Conservation (phyloP, 2,113 vertebrate species). For the Brevimyrus niger region DNA sequence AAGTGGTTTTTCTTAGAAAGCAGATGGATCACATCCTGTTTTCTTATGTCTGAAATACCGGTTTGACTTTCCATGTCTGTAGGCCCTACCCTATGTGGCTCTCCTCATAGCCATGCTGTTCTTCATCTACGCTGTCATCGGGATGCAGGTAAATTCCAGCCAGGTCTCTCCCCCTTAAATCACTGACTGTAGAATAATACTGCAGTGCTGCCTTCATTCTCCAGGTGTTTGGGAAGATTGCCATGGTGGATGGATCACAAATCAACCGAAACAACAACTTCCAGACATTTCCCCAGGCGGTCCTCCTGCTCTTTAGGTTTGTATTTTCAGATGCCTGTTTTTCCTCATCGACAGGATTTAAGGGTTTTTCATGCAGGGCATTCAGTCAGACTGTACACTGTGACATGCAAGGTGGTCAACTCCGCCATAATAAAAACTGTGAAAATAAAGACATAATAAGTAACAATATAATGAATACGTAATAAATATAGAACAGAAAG, state of each 20-base stretch:
- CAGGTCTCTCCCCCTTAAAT: background rate
- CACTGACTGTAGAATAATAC: background rate
- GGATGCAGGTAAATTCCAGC: conserved; percentile 82
- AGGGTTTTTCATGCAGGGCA: background rate
- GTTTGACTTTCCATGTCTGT: conserved; percentile 27
- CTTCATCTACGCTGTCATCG: conserved; percentile 98
- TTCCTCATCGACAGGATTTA: background rate
- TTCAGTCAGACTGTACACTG: background rate
- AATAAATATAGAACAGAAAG: background rate
- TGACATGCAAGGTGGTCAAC: background rate
- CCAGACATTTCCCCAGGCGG: conserved; percentile 94
- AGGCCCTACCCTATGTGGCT: conserved; percentile 94
- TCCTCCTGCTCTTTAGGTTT: conserved; percentile 92
- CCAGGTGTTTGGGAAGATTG: conserved; percentile 95
- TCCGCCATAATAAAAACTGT: background rate
- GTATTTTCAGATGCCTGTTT: conserved; percentile 9
- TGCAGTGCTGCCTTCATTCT: conserved; percentile 4
- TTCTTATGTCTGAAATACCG: background rate
- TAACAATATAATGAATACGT: background rate
- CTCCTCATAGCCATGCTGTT: conserved; percentile 98
- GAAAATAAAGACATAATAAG: background rate
- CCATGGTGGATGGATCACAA: conserved; percentile 91
- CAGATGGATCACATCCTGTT: background rate
- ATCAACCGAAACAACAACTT: conserved; percentile 99
- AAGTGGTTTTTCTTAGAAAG: background rate